Base-by-base conservation (phyloP, 2,797 vertebrate species). In the Manis pentadactyla region DNA sequence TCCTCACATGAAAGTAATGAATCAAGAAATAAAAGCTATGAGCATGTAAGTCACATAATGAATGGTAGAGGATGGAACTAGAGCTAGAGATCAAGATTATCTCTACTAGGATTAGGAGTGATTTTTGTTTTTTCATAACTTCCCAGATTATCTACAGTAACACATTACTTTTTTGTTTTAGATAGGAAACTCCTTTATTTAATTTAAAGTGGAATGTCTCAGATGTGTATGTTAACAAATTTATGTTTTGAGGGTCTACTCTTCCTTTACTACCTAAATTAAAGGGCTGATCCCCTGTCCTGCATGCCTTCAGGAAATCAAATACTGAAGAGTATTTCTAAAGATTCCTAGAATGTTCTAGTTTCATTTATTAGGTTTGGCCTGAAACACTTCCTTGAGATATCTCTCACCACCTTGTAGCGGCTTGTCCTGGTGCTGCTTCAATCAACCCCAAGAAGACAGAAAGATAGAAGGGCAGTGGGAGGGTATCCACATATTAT, bases 301-400 rank as follows among this genome's bases (percentile, higher is more conserved):
- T 84, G 27, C 19, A 63, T 14, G 34, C 12, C 55, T 91, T 89
- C 2, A 13, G 61, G 61, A 85, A 81, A 93, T 94, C 68, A 87
- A 79, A 37, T 66, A 39, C 59, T 77, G 55, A 27, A 9, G 17
- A 53, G 1, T 34, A 57, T 87, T 94, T 87, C 27, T 84, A 42
- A 90, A 88, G 53, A 77, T 49, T 89, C 63, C 63, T 87, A 90
- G 75, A 59, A 78, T 82, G 74, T 73, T 94, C 14, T 51, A 8
- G 15, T 8, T 86, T 94, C 69, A 19, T 37, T 95, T 79, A 34
- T 46, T 94, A 79, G 37, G 42, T 68, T 97, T 90, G 37, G 88
- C 37, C 73, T 34, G 61, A 91, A 71, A 68, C 14, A 31, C 9
- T 95, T 86, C 83, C 78, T 74, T 92, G 49, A 66, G 69, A 23